Conservation (phyloP, 2,113 vertebrate species). For the Pteronura brasiliensis region DNA sequence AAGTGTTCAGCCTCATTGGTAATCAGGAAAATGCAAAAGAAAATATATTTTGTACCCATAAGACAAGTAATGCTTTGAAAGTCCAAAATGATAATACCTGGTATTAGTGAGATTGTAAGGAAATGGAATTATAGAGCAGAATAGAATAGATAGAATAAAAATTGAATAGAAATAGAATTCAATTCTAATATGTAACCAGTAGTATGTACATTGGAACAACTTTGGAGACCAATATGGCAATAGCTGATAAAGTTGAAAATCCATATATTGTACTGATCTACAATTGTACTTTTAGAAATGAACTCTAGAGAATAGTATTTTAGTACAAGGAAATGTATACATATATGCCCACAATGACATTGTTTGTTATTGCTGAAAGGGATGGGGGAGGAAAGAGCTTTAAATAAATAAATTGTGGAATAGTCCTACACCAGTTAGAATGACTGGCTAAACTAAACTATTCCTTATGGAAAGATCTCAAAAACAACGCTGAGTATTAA, state of each 20-base stretch:
- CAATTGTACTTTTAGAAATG: background rate
- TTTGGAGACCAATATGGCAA: background rate
- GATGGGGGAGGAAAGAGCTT: background rate
- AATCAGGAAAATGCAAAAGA: background rate
- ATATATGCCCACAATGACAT: background rate
- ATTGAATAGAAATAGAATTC: background rate
- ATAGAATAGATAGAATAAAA: background rate
- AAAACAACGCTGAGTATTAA: background rate
- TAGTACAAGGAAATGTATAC: background rate
- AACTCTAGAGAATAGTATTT: background rate
- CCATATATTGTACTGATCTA: background rate
- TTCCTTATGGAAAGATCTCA: background rate
- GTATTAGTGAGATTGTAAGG: background rate
- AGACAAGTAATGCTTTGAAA: background rate
- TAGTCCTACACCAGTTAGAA: background rate
- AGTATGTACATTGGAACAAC: background rate
- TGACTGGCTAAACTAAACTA: background rate
- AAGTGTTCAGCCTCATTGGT: background rate
- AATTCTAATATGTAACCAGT: background rate
- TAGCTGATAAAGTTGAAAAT: background rate
- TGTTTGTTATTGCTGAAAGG: background rate
- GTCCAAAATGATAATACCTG: background rate
- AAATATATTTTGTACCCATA: background rate
- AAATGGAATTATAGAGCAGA: background rate
- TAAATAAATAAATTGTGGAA: background rate